Base-by-base conservation (phyloP, 1,140 invertebrate genomes). In the Hestina assimilis region DNA sequence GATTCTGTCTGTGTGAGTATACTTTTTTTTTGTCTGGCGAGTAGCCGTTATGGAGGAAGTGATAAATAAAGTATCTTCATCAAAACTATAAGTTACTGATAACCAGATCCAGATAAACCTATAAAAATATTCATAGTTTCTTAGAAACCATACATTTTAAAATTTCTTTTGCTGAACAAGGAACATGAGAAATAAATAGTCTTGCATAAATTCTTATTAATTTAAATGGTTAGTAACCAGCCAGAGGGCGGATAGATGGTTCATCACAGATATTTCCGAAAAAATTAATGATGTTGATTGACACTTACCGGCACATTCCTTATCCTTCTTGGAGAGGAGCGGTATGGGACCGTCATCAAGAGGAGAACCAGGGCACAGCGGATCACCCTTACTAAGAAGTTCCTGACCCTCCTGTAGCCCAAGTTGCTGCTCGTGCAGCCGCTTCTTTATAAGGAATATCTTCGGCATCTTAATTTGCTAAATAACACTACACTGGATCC, bases 401-500 rank as follows among this genome's bases (percentile, higher is more conserved):
- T 95, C 95, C 83, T 95, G 94, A 28, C 93, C 92, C 75, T 96
- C 95, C 72, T 94, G 88, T 68, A 96, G 83, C 51, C 93, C 92
- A 72, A 94, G 90, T 88, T 96, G 95, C 91, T 96, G 95, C 92
- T 96, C 94, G 66, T 95, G 94, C 90, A 96, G 90, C 71, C 95
- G 92, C 79, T 96, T 95, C 86, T 96, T 96, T 70, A 96, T 95
- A 60, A 95, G 84, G 84, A 96, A 96, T 81, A 96, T 96, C 90
- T 96, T 96, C 89, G 95, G 95, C 95, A 96, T 96, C 72, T 90
- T 92, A 69, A 51, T 31, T 66, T 33, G 60, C 67, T 74, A 71
- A 52, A 68, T 21, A 66, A 69, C 80, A 87, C 82, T 83, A 56
- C 85, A 87, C 83, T 78, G 55, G 69, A 81, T 85, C 75, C 79